Conservation (phyloP, 2,113 vertebrate species). For the Misgurnus anguillicaudatus region DNA sequence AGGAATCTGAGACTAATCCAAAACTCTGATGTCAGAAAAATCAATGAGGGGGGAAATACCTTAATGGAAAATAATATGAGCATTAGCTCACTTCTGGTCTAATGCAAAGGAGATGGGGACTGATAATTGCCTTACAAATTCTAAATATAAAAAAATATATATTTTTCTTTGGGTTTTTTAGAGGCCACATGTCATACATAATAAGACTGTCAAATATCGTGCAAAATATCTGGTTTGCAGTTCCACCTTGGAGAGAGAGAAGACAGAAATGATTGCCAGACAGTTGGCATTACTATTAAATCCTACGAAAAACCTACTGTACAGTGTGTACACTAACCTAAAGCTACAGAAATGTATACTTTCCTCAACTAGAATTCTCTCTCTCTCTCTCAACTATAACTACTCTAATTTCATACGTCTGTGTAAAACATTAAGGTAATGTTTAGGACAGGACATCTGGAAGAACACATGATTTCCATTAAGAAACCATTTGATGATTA, state of each 20-base stretch:
- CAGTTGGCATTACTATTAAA: neutral
- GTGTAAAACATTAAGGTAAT: neutral
- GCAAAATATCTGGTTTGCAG: neutral
- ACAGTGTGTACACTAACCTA: neutral
- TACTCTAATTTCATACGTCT: constrained; percentile 15
- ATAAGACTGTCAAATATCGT: neutral
- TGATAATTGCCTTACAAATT: neutral
- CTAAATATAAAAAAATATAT: neutral
- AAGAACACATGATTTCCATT: constrained; percentile 28
- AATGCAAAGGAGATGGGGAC: neutral
- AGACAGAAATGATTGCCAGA: neutral
- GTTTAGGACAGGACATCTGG: constrained; percentile 27
- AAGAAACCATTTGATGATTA: constrained; percentile 25
- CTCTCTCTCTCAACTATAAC: constrained; percentile 2
- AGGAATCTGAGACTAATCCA: constrained; percentile 12
- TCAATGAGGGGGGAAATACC: neutral
- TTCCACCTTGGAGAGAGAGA: neutral
- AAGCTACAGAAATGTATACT: too few relatives aligned
- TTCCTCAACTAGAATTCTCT: neutral
- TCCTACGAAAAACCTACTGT: neutral
- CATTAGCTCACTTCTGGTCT: constrained; percentile 16
- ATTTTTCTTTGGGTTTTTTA: neutral
- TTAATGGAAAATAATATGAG: constrained; percentile 29
- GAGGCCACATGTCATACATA: neutral
- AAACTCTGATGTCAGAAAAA: constrained; percentile 16